Percentiles rank a stretch among this genome's conserved stretches.
Conservation (phyloP, 2,888 invertebrate genomes). For the Nomada fabriciana region DNA sequence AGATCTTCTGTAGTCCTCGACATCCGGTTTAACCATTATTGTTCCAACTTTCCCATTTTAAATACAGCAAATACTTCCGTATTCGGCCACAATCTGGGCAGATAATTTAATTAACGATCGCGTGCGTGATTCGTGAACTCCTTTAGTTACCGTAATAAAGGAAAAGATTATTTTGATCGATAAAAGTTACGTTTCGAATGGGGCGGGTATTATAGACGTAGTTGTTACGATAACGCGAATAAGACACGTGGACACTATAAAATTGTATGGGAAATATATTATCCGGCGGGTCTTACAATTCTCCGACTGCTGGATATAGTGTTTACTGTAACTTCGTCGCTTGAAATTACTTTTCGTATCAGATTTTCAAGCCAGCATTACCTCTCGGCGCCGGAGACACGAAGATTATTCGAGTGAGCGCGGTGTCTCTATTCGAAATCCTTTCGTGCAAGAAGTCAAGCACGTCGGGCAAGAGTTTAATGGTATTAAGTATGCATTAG, state of each 20-base stretch:
- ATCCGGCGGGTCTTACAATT: background rate
- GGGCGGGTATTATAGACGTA: too few species aligned
- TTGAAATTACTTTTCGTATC: conserved; percentile 2
- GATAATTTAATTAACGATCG: conserved; percentile 27
- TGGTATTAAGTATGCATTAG: conserved; percentile 26
- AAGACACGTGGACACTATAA: background rate
- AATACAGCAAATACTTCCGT: conserved; percentile 18
- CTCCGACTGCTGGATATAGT: conserved; percentile 5
- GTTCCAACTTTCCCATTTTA: conserved; percentile 14
- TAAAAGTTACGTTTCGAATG: background rate
- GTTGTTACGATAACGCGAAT: background rate
- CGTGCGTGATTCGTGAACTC: background rate
- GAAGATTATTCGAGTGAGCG: background rate
- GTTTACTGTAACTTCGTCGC: conserved; percentile 7
- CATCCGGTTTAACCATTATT: conserved; percentile 29
- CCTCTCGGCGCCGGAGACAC: background rate
- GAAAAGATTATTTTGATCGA: background rate
- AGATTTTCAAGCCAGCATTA: background rate
- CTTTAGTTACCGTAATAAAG: background rate
- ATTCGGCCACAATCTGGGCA: background rate
- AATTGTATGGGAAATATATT: conserved; percentile 6
- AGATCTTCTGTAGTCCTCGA: conserved; percentile 30
- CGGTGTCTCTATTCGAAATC: conserved; percentile 6
- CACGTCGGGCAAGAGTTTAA: conserved; percentile 11
- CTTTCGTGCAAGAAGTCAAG: conserved; percentile 8